A percentile compares a stretch with the other conserved stretches of the same genome.
phyloP scores from a whole-genome alignment of 2,113 vertebrate genomes.

The Odontesthes bonariensis region DNA sequence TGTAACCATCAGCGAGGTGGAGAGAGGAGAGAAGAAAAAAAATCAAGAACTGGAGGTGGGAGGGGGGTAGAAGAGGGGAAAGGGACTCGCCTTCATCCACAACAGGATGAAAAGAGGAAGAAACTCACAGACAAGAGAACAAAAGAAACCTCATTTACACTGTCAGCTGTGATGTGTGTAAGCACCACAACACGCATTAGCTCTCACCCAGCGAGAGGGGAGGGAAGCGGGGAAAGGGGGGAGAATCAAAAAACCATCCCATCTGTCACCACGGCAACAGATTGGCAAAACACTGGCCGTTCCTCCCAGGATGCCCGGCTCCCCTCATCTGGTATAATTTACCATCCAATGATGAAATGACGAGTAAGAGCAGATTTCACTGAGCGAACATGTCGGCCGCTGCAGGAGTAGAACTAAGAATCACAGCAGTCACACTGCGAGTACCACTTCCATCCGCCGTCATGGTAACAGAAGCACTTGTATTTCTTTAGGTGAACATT shows the following conservation, averaged over 20 bases:
- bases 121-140: slow-evolving; percentile 24
- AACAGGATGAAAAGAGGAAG: slow-evolving; percentile 4
- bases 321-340: slow-evolving; percentile 65
- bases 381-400: not conserved
- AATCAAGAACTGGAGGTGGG: slow-evolving; percentile 20
- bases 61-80: slow-evolving; percentile 8
- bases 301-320: slow-evolving; percentile 64
- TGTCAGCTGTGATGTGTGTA: slow-evolving; percentile 40
- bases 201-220: slow-evolving; percentile 4
- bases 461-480: not conserved
- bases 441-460: slow-evolving; percentile 6
- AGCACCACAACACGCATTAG: slow-evolving; percentile 34
- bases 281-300: slow-evolving; percentile 47
- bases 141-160: slow-evolving; percentile 55
- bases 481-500: slow-evolving; percentile 14
- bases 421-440: slow-evolving; percentile 1
- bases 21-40: slow-evolving; percentile 19
- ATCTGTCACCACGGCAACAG: slow-evolving; percentile 54
- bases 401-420: not conserved
- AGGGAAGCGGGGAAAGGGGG: not conserved
- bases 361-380: slow-evolving; percentile 60
- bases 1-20: slow-evolving; percentile 61
- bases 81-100: not conserved
- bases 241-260: slow-evolving; percentile 19
- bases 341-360: slow-evolving; percentile 80